These are phyloP conservation scores for Stramonita haemastoma DNA, from an alignment of 2,888 invertebrate species.

Conservation along the genomic window DNA sequence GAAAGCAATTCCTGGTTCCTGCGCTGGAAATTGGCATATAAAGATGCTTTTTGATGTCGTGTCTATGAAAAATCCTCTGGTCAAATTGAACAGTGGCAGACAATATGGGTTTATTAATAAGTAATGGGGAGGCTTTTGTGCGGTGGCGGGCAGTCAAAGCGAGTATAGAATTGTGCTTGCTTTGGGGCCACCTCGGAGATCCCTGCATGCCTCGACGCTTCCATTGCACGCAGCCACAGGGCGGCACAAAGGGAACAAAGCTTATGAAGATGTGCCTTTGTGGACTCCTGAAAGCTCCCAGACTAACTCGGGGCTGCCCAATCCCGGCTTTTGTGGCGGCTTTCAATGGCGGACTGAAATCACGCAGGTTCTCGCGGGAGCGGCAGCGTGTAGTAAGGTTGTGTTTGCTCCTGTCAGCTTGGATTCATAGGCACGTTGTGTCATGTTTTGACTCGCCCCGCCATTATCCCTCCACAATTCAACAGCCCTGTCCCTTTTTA, in stretches of 20 bases:
- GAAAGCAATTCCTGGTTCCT: neutral
- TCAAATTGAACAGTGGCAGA: constrained; percentile 43
- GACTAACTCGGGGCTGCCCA: constrained; percentile 23
- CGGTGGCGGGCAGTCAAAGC: neutral
- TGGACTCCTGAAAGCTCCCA: constrained; percentile 4
- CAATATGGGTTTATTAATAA: constrained; percentile 48
- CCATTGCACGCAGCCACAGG: constrained; percentile 24
- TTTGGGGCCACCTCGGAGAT: constrained; percentile 15
- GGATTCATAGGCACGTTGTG: constrained; percentile 43
- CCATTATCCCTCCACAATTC: constrained; percentile 44
- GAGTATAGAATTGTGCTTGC: constrained; percentile 1
- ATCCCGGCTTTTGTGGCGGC: constrained; percentile 34
- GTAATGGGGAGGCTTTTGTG: constrained; percentile 45
- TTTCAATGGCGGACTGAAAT: constrained; percentile 39
- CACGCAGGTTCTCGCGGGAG: constrained; percentile 40
- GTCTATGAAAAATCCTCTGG: constrained; percentile 31
- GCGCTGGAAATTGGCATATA: constrained; percentile 8
- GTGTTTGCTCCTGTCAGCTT: constrained; percentile 29
- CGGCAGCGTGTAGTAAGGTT: neutral
- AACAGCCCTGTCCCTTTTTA: constrained; percentile 39
- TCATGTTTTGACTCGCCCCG: constrained; percentile 42
- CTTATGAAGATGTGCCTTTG: constrained; percentile 40
- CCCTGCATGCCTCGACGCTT: constrained; percentile 21
- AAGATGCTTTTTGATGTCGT: constrained; percentile 38
- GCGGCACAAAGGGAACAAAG: constrained; percentile 35